Evolutionary conservation across 2,113 vertebrate genomes (phyloP).

Genomic region (Scytalopus superciliaris): DNA sequence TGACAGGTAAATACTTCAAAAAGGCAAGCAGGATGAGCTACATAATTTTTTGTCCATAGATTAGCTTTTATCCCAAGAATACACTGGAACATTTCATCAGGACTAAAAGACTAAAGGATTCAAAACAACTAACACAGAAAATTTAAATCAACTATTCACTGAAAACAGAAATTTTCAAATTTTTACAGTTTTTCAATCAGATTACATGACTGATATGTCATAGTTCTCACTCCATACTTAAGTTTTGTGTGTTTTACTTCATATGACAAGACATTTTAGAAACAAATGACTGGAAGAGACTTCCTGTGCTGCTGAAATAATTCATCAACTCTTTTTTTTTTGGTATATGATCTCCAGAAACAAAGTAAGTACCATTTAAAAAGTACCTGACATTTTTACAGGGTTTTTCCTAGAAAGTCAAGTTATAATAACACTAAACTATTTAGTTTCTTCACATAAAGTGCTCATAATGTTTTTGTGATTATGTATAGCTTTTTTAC

Average conservation of each 20-base stretch:
- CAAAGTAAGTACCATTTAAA: not conserved
- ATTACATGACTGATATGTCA: not conserved
- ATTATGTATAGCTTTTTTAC: not conserved
- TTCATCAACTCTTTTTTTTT: not conserved
- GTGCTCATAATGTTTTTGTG: not conserved
- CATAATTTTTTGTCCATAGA: not conserved
- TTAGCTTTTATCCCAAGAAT: not conserved
- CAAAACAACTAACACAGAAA: not conserved
- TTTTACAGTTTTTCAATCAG: not conserved
- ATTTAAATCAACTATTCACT: not conserved
- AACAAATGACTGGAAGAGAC: not conserved
- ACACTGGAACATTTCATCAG: not conserved
- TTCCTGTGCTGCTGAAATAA: not conserved
- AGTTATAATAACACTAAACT: not conserved
- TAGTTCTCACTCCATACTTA: not conserved
- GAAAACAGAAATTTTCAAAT: not conserved
- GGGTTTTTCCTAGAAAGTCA: not conserved
- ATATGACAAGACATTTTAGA: not conserved
- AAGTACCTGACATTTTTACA: not conserved
- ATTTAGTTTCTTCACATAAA: not conserved
- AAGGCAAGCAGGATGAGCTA: not conserved
- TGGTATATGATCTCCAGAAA: not conserved
- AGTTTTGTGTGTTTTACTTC: not conserved
- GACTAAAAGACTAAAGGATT: not conserved
- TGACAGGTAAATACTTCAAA: constrained; percentile 15